A percentile compares a stretch with the other conserved stretches of the same genome.
phyloP scores from a whole-genome alignment of 64 coral and sea anemone species.

The Dendrophyllia cribrosa region DNA sequence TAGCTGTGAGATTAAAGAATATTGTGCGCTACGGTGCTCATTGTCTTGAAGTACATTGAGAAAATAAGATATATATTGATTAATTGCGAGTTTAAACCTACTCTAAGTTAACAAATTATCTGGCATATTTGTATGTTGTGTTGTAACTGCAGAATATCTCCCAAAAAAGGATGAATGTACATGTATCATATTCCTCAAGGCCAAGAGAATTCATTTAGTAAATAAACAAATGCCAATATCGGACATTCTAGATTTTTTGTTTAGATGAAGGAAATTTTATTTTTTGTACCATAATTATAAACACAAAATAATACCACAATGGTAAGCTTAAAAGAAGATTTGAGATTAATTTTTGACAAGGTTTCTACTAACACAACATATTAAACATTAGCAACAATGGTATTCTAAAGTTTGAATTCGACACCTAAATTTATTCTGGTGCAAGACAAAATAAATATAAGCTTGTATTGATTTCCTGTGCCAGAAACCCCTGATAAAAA shows the following conservation, averaged over 20 bases:
- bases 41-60: too few species aligned
- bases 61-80: too few species aligned
- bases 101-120: too few species aligned
- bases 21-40: too few species aligned
- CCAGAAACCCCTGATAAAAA: not conserved
- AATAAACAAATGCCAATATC: slow-evolving; percentile 54
- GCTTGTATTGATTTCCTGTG: slow-evolving; percentile 29
- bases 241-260: slow-evolving; percentile 2
- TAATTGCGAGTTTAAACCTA: too few species aligned
- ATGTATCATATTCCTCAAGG: not conserved
- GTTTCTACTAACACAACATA: not conserved
- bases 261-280: not conserved
- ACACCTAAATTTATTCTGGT: slow-evolving; percentile 9
- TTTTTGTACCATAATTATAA: not conserved
- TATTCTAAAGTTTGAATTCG: slow-evolving; percentile 7
- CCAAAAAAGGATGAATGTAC: not conserved
- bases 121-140: too few species aligned
- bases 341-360: not conserved
- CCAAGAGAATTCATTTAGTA: not conserved
- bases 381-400: not conserved
- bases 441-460: slow-evolving; percentile 26
- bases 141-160: too few species aligned
- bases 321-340: not conserved
- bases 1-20: too few species aligned
- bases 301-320: not conserved